Conservation (phyloP, 2,888 invertebrate species). For the Malthinus seriepunctatus region DNA sequence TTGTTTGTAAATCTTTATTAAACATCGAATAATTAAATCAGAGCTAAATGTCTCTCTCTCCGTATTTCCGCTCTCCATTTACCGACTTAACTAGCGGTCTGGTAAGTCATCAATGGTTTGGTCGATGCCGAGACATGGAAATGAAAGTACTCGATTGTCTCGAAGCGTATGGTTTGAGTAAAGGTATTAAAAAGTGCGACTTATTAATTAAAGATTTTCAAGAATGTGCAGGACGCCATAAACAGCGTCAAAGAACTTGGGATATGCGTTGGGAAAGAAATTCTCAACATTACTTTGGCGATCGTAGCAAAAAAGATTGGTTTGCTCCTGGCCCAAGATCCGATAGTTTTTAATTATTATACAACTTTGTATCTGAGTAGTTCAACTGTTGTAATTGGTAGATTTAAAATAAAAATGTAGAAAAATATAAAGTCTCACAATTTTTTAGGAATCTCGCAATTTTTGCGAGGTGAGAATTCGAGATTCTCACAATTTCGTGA, state of each 20-base stretch:
- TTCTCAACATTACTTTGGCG: constrained; percentile 63
- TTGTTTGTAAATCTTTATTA: too few species aligned
- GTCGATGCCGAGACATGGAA: constrained; percentile 70
- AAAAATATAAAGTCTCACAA: too few species aligned
- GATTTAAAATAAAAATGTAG: neutral
- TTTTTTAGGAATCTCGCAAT: too few species aligned
- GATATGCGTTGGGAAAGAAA: constrained; percentile 66
- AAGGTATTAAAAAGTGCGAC: constrained; percentile 65
- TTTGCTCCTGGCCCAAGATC: constrained; percentile 60
- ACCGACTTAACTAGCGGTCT: constrained; percentile 72
- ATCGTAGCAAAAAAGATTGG: constrained; percentile 59
- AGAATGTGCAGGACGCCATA: constrained; percentile 67
- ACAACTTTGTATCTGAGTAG: neutral
- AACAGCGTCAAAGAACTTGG: constrained; percentile 64
- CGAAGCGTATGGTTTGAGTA: constrained; percentile 78
- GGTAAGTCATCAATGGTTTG: constrained; percentile 67
- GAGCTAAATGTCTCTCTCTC: constrained; percentile 63
- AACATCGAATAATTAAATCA: too few species aligned
- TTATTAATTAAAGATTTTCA: constrained; percentile 67
- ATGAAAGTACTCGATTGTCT: constrained; percentile 74
- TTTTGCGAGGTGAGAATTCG: too few species aligned
- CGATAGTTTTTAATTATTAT: constrained; percentile 60
- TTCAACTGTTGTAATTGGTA: neutral
- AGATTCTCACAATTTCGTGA: too few species aligned
- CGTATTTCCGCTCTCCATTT: constrained; percentile 68